A percentile compares a stretch with the other conserved stretches of the same genome.
Evolutionary conservation across 2,888 invertebrate genomes (phyloP).

Genomic region (Spisula subtruncata): DNA sequence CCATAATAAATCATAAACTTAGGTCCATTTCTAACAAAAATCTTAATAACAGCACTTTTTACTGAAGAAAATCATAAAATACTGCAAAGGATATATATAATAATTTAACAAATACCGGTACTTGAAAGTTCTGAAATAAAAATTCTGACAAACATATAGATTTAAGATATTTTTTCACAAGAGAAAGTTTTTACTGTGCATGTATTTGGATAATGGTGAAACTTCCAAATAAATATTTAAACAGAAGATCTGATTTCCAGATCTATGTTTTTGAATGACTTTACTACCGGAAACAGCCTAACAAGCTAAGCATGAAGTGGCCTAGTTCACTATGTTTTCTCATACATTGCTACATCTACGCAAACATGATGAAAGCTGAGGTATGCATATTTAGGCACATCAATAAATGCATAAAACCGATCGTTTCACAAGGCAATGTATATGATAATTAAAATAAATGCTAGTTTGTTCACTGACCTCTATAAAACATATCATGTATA

Average conservation of each 20-base stretch:
- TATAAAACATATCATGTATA: not conserved
- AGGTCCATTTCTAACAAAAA: not conserved
- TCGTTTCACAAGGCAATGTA: slow-evolving; percentile 15
- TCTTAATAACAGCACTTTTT: not conserved
- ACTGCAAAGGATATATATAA: not conserved
- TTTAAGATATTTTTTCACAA: not conserved
- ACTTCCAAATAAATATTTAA: too few relatives aligned
- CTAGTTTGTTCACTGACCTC: slow-evolving; percentile 15
- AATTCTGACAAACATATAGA: not conserved
- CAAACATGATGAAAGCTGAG: slow-evolving; percentile 22
- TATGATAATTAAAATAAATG: slow-evolving; percentile 17
- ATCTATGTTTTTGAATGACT: not conserved
- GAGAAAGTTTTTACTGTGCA: too few relatives aligned
- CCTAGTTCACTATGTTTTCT: not conserved
- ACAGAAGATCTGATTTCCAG: too few relatives aligned
- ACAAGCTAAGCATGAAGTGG: not conserved
- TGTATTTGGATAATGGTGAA: too few relatives aligned
- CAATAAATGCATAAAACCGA: slow-evolving; percentile 38
- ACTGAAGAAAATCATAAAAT: not conserved
- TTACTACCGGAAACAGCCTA: not conserved
- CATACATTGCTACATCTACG: not conserved
- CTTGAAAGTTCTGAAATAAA: not conserved
- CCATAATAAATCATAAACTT: too few relatives aligned
- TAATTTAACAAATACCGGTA: not conserved
- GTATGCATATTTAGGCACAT: slow-evolving; percentile 45